Conservation (phyloP, 2,888 invertebrate species). For the Athalia circularis region DNA sequence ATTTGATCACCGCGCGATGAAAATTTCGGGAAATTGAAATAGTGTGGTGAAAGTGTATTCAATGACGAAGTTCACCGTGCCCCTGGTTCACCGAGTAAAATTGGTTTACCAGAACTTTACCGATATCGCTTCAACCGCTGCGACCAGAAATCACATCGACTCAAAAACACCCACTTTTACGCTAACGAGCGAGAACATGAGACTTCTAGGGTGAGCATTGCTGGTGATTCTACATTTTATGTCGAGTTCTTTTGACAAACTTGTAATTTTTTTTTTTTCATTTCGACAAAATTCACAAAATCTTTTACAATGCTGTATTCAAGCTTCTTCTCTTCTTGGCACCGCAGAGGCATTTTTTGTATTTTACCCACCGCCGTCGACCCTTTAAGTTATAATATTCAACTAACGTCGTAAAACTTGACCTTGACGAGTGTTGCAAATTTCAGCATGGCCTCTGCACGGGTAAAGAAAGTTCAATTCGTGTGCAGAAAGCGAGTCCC, state of each 20-base stretch:
- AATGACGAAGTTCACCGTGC: constrained; percentile 54
- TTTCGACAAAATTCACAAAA: not conserved
- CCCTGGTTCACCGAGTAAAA: constrained; percentile 57
- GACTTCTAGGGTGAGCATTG: constrained; percentile 61
- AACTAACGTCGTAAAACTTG: no score
- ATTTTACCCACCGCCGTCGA: no score
- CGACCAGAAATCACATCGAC: not conserved
- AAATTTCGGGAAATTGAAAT: constrained; percentile 7
- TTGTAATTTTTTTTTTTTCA: not conserved
- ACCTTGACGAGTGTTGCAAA: no score
- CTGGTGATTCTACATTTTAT: not conserved
- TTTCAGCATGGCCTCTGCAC: no score
- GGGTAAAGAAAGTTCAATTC: no score
- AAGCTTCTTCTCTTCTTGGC: no score
- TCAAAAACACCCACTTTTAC: not conserved
- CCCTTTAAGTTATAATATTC: no score
- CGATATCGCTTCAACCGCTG: constrained; percentile 39
- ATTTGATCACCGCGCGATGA: constrained; percentile 13
- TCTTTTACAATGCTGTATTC: no score
- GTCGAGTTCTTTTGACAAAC: not conserved
- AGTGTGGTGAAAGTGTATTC: constrained; percentile 38
- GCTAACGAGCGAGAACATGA: constrained; percentile 50
- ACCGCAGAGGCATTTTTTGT: no score
- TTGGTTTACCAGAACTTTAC: constrained; percentile 52
- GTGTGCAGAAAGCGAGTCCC: no score